Base-by-base conservation (phyloP, 2,797 vertebrate genomes). In the Diplodus puntazzo region DNA sequence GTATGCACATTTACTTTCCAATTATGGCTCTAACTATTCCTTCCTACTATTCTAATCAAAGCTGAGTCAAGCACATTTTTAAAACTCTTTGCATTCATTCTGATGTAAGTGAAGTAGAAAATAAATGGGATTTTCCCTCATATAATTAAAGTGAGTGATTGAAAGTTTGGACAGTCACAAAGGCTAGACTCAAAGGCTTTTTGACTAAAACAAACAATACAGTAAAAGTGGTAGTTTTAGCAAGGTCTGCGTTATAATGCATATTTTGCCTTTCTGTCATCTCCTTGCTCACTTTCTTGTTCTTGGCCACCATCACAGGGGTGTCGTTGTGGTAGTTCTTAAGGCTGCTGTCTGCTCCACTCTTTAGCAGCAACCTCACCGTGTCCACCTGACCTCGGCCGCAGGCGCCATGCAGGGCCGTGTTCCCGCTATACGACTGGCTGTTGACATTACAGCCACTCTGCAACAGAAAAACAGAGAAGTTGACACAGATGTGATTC, bases 291-390 rank as follows among this genome's bases (percentile, higher is more conserved):
- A 98, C 97, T 94, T 94, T 95, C 77, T 96, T 96, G 91, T 97
- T 96, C 76, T 95, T 97, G 45, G 97, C 96, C 91, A 98, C 96
- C 94, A 96, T 98, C 69, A 98, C 93, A 0, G 97, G 94, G 0
- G 97, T 98, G 88, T 98, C 97, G 0, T 98, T 98, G 87, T 98
- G 97, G 61, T 97, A 96, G 90, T 98, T 98, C 91, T 98, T 97
- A 75, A 98, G 89, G 83, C 95, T 96, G 69, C 95, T 95, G 88
- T 98, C 97, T 0, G 97, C 97, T 17, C 97, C 97, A 10, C 93
- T 97, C 75, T 95, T 96, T 54, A 98, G 92, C 69, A 98, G 93
- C 20, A 96, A 87, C 7, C 97, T 88, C 61, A 96, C 95, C 0
- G 95, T 95, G 34, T 97, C 96, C 61, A 96, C 90, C 39, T 97